These are phyloP conservation scores for Thalassaphorura encarpata DNA, from an alignment of 1,140 invertebrate genomes.

Conservation along the genomic window DNA sequence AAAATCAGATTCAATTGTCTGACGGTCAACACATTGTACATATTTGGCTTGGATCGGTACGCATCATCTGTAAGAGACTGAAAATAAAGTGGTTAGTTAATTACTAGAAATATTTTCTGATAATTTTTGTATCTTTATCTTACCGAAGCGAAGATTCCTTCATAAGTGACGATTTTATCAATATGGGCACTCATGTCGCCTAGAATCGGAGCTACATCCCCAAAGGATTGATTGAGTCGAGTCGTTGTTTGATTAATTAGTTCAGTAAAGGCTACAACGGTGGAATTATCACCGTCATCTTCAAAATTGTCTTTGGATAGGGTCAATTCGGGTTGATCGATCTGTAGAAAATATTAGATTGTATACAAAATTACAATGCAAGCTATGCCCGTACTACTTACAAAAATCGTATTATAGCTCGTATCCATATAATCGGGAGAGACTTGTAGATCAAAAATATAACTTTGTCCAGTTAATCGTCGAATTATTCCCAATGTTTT, in stretches of 20 bases:
- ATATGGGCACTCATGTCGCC: neutral
- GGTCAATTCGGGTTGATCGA: constrained; percentile 28
- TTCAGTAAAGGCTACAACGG: neutral
- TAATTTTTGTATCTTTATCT: neutral
- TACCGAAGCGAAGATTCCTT: neutral
- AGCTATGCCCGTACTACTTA: constrained; percentile 4
- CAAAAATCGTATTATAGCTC: constrained; percentile 19
- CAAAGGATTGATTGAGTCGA: neutral
- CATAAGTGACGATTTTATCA: neutral
- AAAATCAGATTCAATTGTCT: constrained; percentile 19
- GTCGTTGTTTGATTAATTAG: neutral
- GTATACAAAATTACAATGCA: neutral
- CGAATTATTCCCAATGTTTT: constrained; percentile 19
- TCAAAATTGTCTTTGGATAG: constrained; percentile 9
- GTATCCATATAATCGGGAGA: constrained; percentile 23
- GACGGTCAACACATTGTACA: constrained; percentile 14
- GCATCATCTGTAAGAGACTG: constrained; percentile 1
- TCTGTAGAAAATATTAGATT: constrained; percentile 4
- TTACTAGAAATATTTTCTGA: neutral
- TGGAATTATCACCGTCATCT: neutral
- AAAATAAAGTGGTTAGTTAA: neutral
- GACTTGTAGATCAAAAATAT: constrained; percentile 24
- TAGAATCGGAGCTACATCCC: neutral
- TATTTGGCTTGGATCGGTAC: constrained; percentile 6
- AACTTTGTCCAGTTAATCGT: constrained; percentile 23